Percentiles rank a stretch among this genome's conserved stretches.
phyloP scores from a whole-genome alignment of 2,113 vertebrate species.

The Anser brachyrhynchus region DNA sequence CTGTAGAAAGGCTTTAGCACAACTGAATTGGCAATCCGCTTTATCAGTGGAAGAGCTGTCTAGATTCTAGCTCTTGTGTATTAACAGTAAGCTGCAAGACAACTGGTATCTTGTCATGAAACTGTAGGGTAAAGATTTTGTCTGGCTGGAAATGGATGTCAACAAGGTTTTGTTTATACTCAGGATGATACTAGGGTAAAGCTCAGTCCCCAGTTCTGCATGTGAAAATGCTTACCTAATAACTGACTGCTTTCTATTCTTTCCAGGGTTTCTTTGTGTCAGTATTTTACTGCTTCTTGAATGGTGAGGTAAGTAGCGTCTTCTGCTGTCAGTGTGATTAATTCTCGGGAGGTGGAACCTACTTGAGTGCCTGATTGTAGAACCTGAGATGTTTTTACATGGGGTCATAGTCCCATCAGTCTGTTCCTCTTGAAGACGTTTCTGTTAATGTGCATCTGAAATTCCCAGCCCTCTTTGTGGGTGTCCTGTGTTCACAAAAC shows the following conservation, averaged over 20 bases:
- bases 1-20: neutral
- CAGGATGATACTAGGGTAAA: neutral
- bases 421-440: neutral
- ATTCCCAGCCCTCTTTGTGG: neutral
- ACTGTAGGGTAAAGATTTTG: neutral
- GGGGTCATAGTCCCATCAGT: neutral
- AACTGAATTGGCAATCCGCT: neutral
- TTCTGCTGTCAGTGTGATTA: neutral
- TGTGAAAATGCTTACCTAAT: neutral
- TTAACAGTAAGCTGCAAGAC: neutral
- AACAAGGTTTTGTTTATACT: neutral
- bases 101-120: neutral
- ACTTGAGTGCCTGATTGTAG: neutral
- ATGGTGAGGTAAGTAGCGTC: constrained; percentile 91
- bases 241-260: constrained; percentile 19
- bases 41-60: neutral
- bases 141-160: neutral
- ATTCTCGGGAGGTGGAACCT: neutral
- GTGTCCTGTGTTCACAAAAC: neutral
- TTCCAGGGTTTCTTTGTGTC: constrained; percentile 97
- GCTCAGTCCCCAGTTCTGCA: rapidly evolving
- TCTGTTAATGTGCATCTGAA: neutral
- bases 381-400: neutral
- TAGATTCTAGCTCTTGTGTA: neutral
- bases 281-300: constrained; percentile 99